Conservation (phyloP, 1,140 invertebrate species). For the Drosophila ohnishii region DNA sequence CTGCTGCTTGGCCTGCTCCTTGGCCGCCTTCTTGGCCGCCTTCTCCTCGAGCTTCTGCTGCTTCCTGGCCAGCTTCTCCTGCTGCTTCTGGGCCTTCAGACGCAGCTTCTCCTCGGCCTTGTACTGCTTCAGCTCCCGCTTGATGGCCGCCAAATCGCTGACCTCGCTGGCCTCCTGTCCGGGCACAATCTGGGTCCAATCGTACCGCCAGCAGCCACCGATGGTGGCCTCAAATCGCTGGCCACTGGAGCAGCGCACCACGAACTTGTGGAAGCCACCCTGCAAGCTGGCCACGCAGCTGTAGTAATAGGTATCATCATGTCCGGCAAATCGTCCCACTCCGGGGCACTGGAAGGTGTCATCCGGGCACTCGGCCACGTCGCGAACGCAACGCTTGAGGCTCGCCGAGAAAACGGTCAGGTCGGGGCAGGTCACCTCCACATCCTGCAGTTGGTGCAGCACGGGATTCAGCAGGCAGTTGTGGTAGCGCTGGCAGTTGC, state of each 20-base stretch:
- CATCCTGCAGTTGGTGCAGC: constrained; percentile 22
- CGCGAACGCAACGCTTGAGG: constrained; percentile 56
- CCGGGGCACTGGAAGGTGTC: constrained; percentile 49
- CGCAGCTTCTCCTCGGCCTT: constrained; percentile 68
- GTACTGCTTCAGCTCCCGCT: constrained; percentile 64
- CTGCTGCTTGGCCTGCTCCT: constrained; percentile 65
- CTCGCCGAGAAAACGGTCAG: constrained; percentile 45
- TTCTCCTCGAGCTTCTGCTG: constrained; percentile 69
- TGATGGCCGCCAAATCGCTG: constrained; percentile 68
- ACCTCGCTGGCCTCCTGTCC: constrained; percentile 50
- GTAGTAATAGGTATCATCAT: constrained; percentile 66
- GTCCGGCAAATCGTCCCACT: constrained; percentile 52
- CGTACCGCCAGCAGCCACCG: constrained; percentile 63
- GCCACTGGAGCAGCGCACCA: constrained; percentile 63
- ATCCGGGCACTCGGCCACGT: constrained; percentile 55
- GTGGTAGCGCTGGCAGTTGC: constrained; percentile 62
- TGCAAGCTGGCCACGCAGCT: constrained; percentile 48
- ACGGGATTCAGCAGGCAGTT: constrained; percentile 47
- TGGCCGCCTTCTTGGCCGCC: constrained; percentile 68
- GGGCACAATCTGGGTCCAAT: constrained; percentile 60
- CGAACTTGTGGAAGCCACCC: constrained; percentile 65
- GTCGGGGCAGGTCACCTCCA: constrained; percentile 44
- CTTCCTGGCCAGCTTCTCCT: constrained; percentile 65
- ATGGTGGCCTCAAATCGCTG: constrained; percentile 51
- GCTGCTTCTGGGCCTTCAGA: constrained; percentile 59